phyloP scores from a whole-genome alignment of 2,888 invertebrate species.

The Cerastis leucographa region DNA sequence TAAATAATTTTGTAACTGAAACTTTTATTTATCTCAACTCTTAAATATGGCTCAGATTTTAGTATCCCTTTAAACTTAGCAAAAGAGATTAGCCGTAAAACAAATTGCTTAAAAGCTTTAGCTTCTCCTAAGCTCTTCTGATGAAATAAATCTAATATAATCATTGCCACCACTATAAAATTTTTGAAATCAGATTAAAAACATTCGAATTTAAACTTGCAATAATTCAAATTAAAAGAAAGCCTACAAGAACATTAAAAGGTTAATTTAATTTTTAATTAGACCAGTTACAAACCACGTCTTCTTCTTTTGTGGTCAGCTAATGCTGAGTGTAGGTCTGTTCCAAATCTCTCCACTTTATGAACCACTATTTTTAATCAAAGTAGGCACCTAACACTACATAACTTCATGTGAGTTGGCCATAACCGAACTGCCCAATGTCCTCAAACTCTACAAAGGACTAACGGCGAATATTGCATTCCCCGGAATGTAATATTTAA shows the following conservation, averaged over 20 bases:
- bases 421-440: background rate
- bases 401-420: background rate
- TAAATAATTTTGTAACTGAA: conserved; percentile 3
- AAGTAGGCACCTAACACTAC: background rate
- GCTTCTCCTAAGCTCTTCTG: conserved; percentile 11
- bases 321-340: too few species aligned
- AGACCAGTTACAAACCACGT: background rate
- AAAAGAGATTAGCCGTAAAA: conserved; percentile 39
- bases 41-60: conserved; percentile 5
- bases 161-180: background rate
- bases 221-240: background rate
- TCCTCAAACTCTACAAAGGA: background rate
- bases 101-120: conserved; percentile 31
- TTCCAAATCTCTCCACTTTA: too few species aligned
- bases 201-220: background rate
- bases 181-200: background rate
- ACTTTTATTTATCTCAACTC: background rate
- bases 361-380: background rate
- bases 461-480: background rate
- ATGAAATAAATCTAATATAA: conserved; percentile 32
- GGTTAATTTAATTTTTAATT: background rate
- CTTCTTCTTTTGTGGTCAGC: too few species aligned
- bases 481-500: conserved; percentile 18
- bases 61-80: conserved; percentile 34
- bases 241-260: too few species aligned